Evolutionary conservation across 2,888 invertebrate species (phyloP).

Genomic region (Diogma glabrata): DNA sequence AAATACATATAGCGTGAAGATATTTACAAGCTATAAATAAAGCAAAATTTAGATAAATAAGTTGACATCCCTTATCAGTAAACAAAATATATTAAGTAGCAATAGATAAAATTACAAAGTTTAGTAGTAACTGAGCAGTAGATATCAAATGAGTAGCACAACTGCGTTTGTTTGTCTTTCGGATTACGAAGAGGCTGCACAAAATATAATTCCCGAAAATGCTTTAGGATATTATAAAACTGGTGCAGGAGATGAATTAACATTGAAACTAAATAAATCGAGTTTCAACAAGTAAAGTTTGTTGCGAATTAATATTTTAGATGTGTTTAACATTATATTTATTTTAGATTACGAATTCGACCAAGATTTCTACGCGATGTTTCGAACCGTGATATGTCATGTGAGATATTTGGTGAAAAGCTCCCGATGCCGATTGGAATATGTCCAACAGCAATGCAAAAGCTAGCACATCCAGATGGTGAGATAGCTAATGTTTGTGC

Average conservation of each 20-base stretch:
- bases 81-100: too few species aligned
- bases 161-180: slow-evolving; percentile 53
- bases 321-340: slow-evolving; percentile 9
- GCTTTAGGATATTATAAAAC: slow-evolving; percentile 76
- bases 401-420: slow-evolving; percentile 50
- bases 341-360: slow-evolving; percentile 56
- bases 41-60: too few species aligned
- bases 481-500: slow-evolving; percentile 77
- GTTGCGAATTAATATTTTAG: too few species aligned
- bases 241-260: slow-evolving; percentile 72
- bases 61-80: too few species aligned
- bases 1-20: too few species aligned
- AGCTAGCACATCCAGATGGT: slow-evolving; percentile 81
- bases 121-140: too few species aligned
- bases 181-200: slow-evolving; percentile 66
- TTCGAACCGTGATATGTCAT: slow-evolving; percentile 46
- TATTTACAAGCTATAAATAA: too few species aligned
- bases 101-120: too few species aligned
- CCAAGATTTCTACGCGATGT: slow-evolving; percentile 70
- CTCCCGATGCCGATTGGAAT: slow-evolving; percentile 67
- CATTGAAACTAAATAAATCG: slow-evolving; percentile 56
- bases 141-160: too few species aligned
- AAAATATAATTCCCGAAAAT: slow-evolving; percentile 48
- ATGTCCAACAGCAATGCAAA: slow-evolving; percentile 84
- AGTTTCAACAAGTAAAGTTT: slow-evolving; percentile 58